phyloP scores from a whole-genome alignment of 2,113 vertebrate species.

The Nibea albiflora region DNA sequence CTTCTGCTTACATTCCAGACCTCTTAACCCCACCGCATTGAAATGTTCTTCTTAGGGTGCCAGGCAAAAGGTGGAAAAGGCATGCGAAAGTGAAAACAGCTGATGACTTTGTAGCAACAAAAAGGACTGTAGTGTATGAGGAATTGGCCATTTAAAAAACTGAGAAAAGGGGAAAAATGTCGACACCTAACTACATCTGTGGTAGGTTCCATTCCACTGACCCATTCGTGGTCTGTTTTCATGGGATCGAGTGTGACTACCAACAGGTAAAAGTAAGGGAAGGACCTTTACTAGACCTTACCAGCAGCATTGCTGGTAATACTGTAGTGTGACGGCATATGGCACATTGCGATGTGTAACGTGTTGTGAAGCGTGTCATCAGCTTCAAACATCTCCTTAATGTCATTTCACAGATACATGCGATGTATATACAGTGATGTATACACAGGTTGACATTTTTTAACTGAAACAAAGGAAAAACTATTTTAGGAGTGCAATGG shows the following conservation, averaged over 20 bases:
- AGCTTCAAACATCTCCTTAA: not conserved
- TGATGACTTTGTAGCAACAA: not conserved
- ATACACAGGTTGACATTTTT: not conserved
- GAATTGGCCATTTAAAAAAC: not conserved
- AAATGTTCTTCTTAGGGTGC: not conserved
- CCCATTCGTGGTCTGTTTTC: not conserved
- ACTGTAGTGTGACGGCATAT: not conserved
- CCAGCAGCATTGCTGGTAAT: not conserved
- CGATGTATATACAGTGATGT: not conserved
- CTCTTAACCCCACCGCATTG: not conserved
- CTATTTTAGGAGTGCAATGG: not conserved
- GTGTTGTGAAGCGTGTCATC: too few species aligned
- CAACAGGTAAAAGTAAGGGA: not conserved
- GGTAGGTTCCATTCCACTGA: not conserved
- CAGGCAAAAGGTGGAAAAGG: not conserved
- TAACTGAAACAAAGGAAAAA: not conserved
- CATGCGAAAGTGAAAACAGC: conserved; percentile 6
- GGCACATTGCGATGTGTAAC: too few species aligned
- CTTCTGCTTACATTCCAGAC: not conserved
- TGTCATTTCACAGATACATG: not conserved
- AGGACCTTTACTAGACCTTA: not conserved
- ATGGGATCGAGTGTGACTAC: not conserved
- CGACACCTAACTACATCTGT: too few species aligned
- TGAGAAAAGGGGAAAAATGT: not conserved
- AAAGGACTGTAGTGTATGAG: not conserved